These are phyloP conservation scores for Drosophila mimica DNA, from an alignment of 2,888 invertebrate genomes.

Conservation along the genomic window DNA sequence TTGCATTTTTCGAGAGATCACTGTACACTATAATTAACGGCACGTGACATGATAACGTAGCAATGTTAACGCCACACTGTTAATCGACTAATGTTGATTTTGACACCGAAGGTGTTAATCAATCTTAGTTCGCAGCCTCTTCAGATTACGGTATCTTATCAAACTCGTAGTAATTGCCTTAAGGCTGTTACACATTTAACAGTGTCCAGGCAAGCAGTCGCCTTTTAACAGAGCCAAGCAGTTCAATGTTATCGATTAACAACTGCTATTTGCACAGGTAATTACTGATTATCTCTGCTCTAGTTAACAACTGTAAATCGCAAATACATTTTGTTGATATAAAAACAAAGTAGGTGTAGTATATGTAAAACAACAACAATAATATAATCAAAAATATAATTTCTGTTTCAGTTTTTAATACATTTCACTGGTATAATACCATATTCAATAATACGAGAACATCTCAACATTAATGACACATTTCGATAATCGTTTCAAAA, in stretches of 20 bases:
- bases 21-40: background rate
- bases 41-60: background rate
- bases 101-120: slow-evolving; percentile 22
- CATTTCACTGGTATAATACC: slow-evolving; percentile 37
- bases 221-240: slow-evolving; percentile 22
- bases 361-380: slow-evolving; percentile 17
- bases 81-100: slow-evolving; percentile 1
- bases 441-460: slow-evolving; percentile 18
- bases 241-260: slow-evolving; percentile 37
- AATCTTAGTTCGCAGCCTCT: slow-evolving; percentile 9
- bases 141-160: slow-evolving; percentile 34
- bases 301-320: slow-evolving; percentile 3
- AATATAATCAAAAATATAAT: slow-evolving; percentile 21
- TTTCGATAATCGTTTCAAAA: slow-evolving; percentile 9
- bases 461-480: slow-evolving; percentile 14
- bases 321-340: slow-evolving; percentile 5
- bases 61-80: slow-evolving; percentile 10
- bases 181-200: slow-evolving; percentile 14
- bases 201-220: slow-evolving; percentile 26
- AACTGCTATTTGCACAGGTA: background rate
- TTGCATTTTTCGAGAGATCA: background rate
- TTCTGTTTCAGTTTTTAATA: slow-evolving; percentile 37
- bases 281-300: background rate
- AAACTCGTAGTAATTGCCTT: slow-evolving; percentile 15
- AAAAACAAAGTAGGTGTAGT: slow-evolving; percentile 5